A percentile compares a stretch with the other conserved stretches of the same genome.
Evolutionary conservation across 2,888 invertebrate genomes (phyloP).

Genomic region (Homarus gammarus): DNA sequence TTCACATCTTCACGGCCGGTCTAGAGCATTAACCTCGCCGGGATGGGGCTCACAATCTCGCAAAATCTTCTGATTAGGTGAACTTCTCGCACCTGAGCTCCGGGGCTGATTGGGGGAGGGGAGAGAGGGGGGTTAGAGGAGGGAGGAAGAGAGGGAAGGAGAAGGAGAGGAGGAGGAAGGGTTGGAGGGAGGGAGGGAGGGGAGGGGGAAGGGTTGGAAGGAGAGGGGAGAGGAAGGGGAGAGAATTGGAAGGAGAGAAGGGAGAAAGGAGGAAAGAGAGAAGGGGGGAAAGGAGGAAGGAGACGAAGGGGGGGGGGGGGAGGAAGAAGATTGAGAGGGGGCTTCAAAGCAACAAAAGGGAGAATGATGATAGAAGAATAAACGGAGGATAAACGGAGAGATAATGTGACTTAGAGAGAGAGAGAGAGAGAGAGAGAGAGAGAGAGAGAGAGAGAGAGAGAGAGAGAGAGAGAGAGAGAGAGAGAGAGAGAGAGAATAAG

Average conservation of each 20-base stretch:
- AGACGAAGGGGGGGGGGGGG: background rate
- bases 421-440: background rate
- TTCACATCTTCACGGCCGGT: conserved; percentile 56
- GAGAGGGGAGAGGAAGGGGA: background rate
- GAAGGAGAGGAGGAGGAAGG: background rate
- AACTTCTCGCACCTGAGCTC: conserved; percentile 68
- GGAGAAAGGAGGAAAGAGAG: background rate
- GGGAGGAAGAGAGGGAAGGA: background rate
- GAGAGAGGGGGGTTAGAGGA: background rate
- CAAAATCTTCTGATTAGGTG: conserved; percentile 70
- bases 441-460: background rate
- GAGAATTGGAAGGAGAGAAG: background rate
- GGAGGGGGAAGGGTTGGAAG: background rate
- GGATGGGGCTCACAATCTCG: conserved; percentile 63
- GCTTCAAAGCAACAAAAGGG: background rate
- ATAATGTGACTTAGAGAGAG: background rate
- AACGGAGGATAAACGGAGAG: background rate
- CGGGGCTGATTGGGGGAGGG: conserved; percentile 1
- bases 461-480: background rate
- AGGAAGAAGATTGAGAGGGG: background rate
- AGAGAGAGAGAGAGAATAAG: background rate
- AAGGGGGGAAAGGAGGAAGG: background rate
- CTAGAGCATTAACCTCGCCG: conserved; percentile 41
- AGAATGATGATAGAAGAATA: background rate
- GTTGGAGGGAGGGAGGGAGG: background rate